Evolutionary conservation across 2,113 vertebrate genomes (phyloP).

Genomic region (Machaerirhynchus nigripectus): DNA sequence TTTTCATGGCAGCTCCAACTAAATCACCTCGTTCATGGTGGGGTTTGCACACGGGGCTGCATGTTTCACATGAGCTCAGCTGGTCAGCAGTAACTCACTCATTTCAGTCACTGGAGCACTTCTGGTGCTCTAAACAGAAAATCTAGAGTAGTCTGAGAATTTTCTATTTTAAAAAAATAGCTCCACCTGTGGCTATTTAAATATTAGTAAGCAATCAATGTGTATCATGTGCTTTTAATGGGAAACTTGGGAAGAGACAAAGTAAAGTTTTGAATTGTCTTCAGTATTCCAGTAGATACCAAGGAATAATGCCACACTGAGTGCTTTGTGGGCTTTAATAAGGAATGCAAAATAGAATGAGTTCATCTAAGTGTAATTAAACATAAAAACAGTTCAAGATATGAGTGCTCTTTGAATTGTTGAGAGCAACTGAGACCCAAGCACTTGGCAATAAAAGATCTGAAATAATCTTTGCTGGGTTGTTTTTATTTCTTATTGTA

Average conservation of each 20-base stretch:
- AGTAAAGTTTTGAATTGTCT: neutral
- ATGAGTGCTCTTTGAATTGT: neutral
- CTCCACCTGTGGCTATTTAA: neutral
- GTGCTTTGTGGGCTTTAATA: neutral
- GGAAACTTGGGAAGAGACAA: neutral
- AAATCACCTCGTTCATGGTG: rapidly evolving
- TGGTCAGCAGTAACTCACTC: neutral
- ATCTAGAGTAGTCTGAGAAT: neutral
- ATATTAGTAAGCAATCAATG: neutral
- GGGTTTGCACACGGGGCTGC: neutral
- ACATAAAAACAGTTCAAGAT: neutral
- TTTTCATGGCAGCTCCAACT: neutral
- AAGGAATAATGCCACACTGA: neutral
- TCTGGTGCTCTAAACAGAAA: neutral
- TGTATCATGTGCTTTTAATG: neutral
- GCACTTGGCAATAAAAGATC: neutral
- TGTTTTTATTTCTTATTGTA: neutral
- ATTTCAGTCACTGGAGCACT: neutral
- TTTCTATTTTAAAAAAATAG: neutral
- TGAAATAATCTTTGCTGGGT: neutral
- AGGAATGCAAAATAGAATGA: neutral
- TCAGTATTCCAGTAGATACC: neutral
- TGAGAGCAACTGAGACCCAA: neutral
- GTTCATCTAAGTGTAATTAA: neutral
- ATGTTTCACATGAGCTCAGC: neutral